Evolutionary conservation across 2,113 vertebrate species (phyloP).

Genomic region (Chrysochloris asiatica): DNA sequence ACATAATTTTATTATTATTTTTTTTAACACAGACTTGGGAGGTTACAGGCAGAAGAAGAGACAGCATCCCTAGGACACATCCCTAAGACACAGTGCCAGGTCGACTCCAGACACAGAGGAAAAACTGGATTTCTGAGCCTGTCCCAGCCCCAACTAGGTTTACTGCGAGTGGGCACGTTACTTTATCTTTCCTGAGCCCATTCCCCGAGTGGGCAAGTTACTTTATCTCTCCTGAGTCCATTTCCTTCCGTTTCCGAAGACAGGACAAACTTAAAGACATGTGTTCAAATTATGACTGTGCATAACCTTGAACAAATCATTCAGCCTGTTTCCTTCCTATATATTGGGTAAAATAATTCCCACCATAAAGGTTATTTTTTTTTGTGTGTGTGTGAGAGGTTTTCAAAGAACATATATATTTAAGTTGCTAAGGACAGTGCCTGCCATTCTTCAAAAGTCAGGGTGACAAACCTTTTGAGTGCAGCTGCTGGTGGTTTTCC

Average conservation of each 20-base stretch:
- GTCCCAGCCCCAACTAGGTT: neutral
- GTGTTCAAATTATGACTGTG: neutral
- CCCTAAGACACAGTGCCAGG: neutral
- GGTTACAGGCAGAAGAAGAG: neutral
- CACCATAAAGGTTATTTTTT: too few relatives aligned
- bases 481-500: neutral
- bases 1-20: too few relatives aligned
- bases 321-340: neutral
- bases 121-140: neutral
- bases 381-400: too few relatives aligned
- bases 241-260: neutral
- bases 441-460: neutral
- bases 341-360: neutral
- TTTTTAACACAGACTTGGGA: neutral
- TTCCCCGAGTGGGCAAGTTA: neutral
- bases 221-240: neutral
- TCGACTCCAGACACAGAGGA: neutral
- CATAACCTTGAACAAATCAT: neutral
- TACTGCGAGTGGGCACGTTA: neutral
- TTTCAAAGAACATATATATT: neutral
- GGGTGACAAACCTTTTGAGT: neutral
- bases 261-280: neutral
- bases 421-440: neutral
- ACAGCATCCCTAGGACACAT: too few relatives aligned
- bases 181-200: neutral